A percentile compares a stretch with the other conserved stretches of the same genome.
phyloP scores from a whole-genome alignment of 64 coral and sea anemone species.

The Actinia equina region DNA sequence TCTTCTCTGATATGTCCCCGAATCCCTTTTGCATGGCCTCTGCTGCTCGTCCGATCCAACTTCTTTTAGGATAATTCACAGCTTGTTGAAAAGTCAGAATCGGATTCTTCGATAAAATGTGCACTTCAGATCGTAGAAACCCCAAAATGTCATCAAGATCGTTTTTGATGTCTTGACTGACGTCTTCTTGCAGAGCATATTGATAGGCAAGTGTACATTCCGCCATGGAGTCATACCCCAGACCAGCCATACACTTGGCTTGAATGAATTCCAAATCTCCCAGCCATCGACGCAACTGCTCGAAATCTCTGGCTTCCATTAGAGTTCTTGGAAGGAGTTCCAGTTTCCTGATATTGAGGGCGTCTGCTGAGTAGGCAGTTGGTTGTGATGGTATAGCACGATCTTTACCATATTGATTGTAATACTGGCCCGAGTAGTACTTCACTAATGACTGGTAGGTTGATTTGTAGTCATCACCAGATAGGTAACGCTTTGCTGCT shows the following conservation, averaged over 20 bases:
- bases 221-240: slow-evolving; percentile 46
- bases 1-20: background rate
- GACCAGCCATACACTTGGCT: slow-evolving; percentile 65
- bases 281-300: slow-evolving; percentile 18
- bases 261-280: slow-evolving; percentile 55
- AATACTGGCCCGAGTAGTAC: slow-evolving; percentile 37
- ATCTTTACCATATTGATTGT: slow-evolving; percentile 20
- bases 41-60: slow-evolving; percentile 32
- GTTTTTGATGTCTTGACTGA: background rate
- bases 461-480: slow-evolving; percentile 15
- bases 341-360: slow-evolving; percentile 57
- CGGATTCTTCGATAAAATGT: slow-evolving; percentile 36
- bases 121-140: slow-evolving; percentile 46
- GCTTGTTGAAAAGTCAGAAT: slow-evolving; percentile 52
- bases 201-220: slow-evolving; percentile 22
- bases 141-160: slow-evolving; percentile 42
- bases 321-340: slow-evolving; percentile 33
- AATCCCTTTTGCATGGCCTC: slow-evolving; percentile 7
- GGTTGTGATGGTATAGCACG: slow-evolving; percentile 43
- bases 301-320: slow-evolving; percentile 42
- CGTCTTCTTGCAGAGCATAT: slow-evolving; percentile 9
- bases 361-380: slow-evolving; percentile 31
- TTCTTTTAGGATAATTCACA: slow-evolving; percentile 19
- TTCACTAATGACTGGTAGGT: slow-evolving; percentile 30
- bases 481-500: slow-evolving; percentile 23